Conservation (phyloP, 2,888 invertebrate genomes). For the Oscheius sp. region DNA sequence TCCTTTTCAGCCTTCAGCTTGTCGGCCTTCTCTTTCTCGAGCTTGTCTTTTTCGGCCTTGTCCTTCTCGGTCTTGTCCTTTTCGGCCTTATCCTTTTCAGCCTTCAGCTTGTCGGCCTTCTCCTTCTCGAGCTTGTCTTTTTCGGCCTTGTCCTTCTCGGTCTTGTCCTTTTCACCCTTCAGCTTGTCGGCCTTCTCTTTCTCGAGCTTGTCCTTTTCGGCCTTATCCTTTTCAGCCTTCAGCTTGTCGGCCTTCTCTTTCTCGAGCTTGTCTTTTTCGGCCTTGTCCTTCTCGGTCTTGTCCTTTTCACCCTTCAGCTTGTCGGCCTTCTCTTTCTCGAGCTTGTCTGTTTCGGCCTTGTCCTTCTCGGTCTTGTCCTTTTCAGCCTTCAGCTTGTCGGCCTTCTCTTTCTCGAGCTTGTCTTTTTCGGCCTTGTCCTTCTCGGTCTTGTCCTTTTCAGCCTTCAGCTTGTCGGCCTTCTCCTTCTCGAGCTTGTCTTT, state of each 20-base stretch:
- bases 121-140: conserved; percentile 26
- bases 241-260: conserved; percentile 18
- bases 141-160: conserved; percentile 14
- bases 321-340: conserved; percentile 23
- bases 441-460: conserved; percentile 6
- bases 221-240: conserved; percentile 14
- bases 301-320: conserved; percentile 13
- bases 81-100: conserved; percentile 20
- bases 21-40: conserved; percentile 27
- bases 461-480: conserved; percentile 21
- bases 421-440: conserved; percentile 31
- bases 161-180: conserved; percentile 21
- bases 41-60: conserved; percentile 14
- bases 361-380: no score
- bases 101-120: conserved; percentile 15
- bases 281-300: conserved; percentile 23
- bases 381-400: neutral
- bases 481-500: conserved; percentile 26
- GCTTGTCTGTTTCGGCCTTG: conserved; percentile 18
- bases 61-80: no score
- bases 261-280: conserved; percentile 18
- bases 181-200: conserved; percentile 27
- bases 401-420: conserved; percentile 13
- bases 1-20: conserved; percentile 17
- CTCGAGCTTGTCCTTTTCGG: conserved; percentile 13